Conservation (phyloP, 2,888 invertebrate genomes). For the Mythimna ferrago region DNA sequence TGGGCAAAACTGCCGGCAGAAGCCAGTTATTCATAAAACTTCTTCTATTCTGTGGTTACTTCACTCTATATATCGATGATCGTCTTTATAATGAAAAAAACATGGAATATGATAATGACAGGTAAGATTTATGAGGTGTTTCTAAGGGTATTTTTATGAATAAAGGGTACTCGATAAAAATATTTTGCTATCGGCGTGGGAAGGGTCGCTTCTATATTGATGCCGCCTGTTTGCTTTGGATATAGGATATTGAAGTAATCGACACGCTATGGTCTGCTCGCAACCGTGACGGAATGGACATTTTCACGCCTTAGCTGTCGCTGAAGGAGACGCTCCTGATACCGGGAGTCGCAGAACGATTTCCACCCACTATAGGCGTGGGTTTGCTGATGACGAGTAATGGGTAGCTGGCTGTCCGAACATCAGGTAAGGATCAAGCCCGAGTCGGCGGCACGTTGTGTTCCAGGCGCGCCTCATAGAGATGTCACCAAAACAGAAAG, state of each 20-base stretch:
- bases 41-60: slow-evolving; percentile 2
- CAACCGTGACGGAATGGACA: too few species aligned
- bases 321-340: too few species aligned
- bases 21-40: slow-evolving; percentile 2
- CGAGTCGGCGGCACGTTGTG: too few species aligned
- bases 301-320: too few species aligned
- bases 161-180: slow-evolving; percentile 36
- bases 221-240: not conserved
- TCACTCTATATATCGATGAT: slow-evolving; percentile 32
- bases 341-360: too few species aligned
- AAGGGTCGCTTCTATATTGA: not conserved
- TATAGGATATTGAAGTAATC: not conserved
- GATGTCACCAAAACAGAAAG: too few species aligned
- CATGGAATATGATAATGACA: slow-evolving; percentile 46
- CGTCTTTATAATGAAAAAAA: slow-evolving; percentile 46
- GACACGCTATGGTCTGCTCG: not conserved
- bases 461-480: too few species aligned
- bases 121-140: slow-evolving; percentile 50
- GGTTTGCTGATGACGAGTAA: too few species aligned
- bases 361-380: too few species aligned
- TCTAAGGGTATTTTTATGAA: slow-evolving; percentile 45
- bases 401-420: too few species aligned
- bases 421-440: too few species aligned
- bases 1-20: too few species aligned
- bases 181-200: slow-evolving; percentile 34